Evolutionary conservation across 2,888 invertebrate genomes (phyloP), one percentile per base, ranked within the genome.

Genomic region (Trichogramma dendrolimi): DNA sequence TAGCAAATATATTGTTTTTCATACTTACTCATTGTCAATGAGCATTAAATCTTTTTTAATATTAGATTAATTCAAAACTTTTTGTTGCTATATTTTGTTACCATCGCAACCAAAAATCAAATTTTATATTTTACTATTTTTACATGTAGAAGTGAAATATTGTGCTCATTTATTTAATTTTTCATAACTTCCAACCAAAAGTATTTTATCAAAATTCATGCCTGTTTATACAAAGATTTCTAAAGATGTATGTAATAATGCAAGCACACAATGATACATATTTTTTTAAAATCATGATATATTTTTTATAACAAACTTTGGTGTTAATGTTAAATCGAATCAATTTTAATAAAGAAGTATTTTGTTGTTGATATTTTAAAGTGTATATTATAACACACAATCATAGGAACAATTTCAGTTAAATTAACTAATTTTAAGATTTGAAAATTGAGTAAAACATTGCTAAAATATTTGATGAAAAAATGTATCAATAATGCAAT

Each of bases 301-400:
- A 63, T 65, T 65, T 14, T 65, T 65, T 65, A 61, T 65, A 61
- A 53, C 63, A 65, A 53, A 44, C 50, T 60, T 64, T 60, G 62
- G 48, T 58, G 42, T 8, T 65, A 60, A 47, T 58, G 52, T 62
- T 62, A 52, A 10, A 44, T 64, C 44, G 43, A 60, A 47, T 60
- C 39, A 49, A 43, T 43, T 52, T 11, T 4, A 52, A 57, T 38
- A 57, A 46, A 55, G 58, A 58, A 65, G 60, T 58, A 65, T 60
- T 61, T 65, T 11, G 51, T 7, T 60, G 53, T 60, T 57, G 44
- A 40, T 59, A 57, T 44, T 46, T 64, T 52, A 55, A 55, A 14
- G 44, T 58, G 51, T 48, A 52, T 65, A 55, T 51, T 58, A 55
- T 10, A 65, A 60, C 39, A 58, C 54, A 46, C 63, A 14, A 14